Percentiles rank a stretch among this genome's conserved stretches.
Conservation (phyloP, 2,888 invertebrate genomes). For the Lordiphosa andalusiaca region DNA sequence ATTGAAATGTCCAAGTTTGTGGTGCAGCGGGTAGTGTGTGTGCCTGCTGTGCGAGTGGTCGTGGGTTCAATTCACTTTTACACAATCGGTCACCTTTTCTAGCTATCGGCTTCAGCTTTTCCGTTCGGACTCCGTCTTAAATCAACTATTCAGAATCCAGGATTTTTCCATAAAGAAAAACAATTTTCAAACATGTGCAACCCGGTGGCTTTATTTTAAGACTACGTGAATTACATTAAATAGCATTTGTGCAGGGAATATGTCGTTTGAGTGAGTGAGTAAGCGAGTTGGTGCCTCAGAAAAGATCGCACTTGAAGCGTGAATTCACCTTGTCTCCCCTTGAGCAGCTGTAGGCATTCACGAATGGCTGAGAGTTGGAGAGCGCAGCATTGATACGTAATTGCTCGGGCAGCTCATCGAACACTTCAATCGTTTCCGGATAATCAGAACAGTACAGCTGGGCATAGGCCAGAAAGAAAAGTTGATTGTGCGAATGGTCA, state of each 20-base stretch:
- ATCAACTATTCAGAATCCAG: no score
- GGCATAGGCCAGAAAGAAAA: slow-evolving; percentile 76
- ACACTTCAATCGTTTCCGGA: slow-evolving; percentile 54
- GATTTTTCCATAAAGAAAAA: no score
- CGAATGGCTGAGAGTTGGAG: slow-evolving; percentile 71
- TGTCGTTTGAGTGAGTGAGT: slow-evolving; percentile 2
- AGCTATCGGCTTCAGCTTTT: no score
- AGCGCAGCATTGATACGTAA: slow-evolving; percentile 72
- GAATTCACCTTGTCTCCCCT: slow-evolving; percentile 69
- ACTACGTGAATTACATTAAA: slow-evolving; percentile 1
- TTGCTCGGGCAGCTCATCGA: slow-evolving; percentile 64
- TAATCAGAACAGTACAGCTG: slow-evolving; percentile 77
- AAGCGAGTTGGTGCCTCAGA: slow-evolving; percentile 33
- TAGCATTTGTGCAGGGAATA: slow-evolving; percentile 4
- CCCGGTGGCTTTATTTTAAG: no score
- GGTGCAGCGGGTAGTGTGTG: no score
- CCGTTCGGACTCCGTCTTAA: no score
- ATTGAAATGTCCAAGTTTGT: no score
- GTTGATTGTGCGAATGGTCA: slow-evolving; percentile 63
- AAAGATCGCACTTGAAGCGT: slow-evolving; percentile 72
- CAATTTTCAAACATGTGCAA: no score
- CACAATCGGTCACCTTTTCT: no score
- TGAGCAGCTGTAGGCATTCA: slow-evolving; percentile 64
- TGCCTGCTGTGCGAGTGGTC: no score
- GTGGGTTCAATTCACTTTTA: no score